Evolutionary conservation across 2,113 vertebrate genomes (phyloP), one percentile per base, ranked within the genome.

Genomic region (Mus musculus): DNA sequence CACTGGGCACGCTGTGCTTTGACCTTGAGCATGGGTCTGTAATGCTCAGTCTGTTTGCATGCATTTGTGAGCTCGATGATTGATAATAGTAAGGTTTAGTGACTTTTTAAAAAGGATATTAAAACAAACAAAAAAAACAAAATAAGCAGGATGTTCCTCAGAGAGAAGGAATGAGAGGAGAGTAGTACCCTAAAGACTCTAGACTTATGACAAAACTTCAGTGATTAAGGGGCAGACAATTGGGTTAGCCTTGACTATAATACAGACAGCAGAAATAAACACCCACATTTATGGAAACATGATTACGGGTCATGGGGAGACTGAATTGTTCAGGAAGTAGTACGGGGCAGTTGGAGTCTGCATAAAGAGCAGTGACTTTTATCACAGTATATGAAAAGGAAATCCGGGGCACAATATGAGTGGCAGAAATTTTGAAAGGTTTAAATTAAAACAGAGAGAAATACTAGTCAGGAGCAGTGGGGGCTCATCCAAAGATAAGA

Each of bases 401-500:
- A 73, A 77, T 52, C 5, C 11, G 7, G 82, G 36, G 81, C 33
- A 28, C 5, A 33, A 7, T n/a, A 61, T 46, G 26, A 67, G 88
- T 30, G 59, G 85, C 59, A 33, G 36, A 92, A 63, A 71, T 14
- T 63, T 54, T 71, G 42, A 94, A 80, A 67, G 33, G 80, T 76
- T 81, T 67, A 91, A 24, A 76, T 39, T 76, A 92, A 91, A 77
- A 61, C 39, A 56, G 33, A 92, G 63, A 61, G 85, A 91, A 86
- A 76, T 87, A 82, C 9, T 82, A 36, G 78, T 71, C n/a, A 77
- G 26, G n/a, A 89, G 17, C 2, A 39, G n/a, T 86, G n/a, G 42
- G 36, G 73, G 33, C 56, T 85, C 81, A 65, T 65, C 65, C 75
- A 84, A 73, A 84, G 77, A 85, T 5, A 14, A 52, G 14, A 54